Base-by-base conservation (phyloP, 2,113 vertebrate species). In the Eleginops maclovinus region DNA sequence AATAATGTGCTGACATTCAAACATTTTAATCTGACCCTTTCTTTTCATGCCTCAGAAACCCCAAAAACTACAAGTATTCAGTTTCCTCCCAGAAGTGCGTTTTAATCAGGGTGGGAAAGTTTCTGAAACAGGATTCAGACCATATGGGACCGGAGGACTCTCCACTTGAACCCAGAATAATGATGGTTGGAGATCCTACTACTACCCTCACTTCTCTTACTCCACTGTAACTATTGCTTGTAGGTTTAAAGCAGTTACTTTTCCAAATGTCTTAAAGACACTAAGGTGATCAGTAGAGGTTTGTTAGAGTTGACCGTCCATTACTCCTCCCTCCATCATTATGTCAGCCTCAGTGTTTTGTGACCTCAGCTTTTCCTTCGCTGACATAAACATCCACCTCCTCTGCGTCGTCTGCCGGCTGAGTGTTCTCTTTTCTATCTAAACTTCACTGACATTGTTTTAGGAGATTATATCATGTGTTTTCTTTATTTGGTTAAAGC, bases 341-440 rank as follows among this genome's bases (percentile, higher is more conserved):
- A 80, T 59, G 59, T 72, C 70, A 70, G 40, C 49, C 4, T 43
- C 77, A 41, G 41, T 59, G 41, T 84, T 75, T 75, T 56, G 72
- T 73, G 70, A 85, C 72, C 82, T 87, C 88, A 84, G 72, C 83
- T 83, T 28, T 74, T 88, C 73, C 83, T 75, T 13, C 61, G 2
- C 70, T 50, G 63, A 55, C 21, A 67, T 66, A 86, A 85, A 81
- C 90, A 77, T 40, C 50, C 46, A 56, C 64, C 72, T 75, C 74
- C 74, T 26, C 5, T n/a, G 24, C 44, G 24, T 22, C 24, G 0
- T 78, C 84, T 58, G 43, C 26, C n/a, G 15, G 43, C 22, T 43
- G 50, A 71, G 50, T 56, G 28, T 46, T 26, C 43, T 26, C 43
- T 61, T 22, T 3, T 54, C 36, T 12, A 63, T 63, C 62, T n/a